These are phyloP conservation scores for Megamerina dolium DNA, from an alignment of 2,888 invertebrate species.

Conservation along the genomic window DNA sequence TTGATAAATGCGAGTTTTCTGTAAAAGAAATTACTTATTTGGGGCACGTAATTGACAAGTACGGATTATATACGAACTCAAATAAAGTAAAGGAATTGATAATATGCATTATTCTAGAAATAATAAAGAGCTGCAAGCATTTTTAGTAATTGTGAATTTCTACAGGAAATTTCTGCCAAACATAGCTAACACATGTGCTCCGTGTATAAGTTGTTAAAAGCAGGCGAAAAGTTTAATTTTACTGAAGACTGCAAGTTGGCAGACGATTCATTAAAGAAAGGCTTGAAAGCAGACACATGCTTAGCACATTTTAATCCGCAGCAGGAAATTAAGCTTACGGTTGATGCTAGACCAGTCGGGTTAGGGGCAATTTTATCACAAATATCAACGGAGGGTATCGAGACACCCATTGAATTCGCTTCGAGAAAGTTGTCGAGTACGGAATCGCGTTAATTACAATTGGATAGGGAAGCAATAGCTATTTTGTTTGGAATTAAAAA, in stretches of 20 bases:
- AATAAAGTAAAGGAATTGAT: conserved; percentile 27
- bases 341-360: conserved; percentile 26
- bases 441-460: conserved; percentile 32
- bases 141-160: conserved; percentile 23
- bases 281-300: conserved; percentile 7
- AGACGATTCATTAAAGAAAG: conserved; percentile 5
- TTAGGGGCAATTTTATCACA: conserved; percentile 36
- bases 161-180: conserved; percentile 13
- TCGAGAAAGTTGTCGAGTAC: conserved; percentile 28
- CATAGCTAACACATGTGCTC: conserved; percentile 5
- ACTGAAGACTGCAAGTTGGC: conserved; percentile 1
- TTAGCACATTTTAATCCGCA: conserved; percentile 28
- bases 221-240: conserved; percentile 6
- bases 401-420: no score
- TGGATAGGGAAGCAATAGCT: conserved; percentile 31
- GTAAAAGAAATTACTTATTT: conserved; percentile 26
- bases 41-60: no score
- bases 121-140: conserved; percentile 22
- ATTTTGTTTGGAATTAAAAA: conserved; percentile 37
- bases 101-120: no score
- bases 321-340: conserved; percentile 23
- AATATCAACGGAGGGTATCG: conserved; percentile 30
- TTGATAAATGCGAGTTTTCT: conserved; percentile 29
- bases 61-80: conserved; percentile 30
- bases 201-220: conserved; percentile 7